Evolutionary conservation across 53 echinoderm and acorn worm species (phyloP), one percentile per base, ranked within the genome.

Genomic region (Mesocentrotus franciscanus): DNA sequence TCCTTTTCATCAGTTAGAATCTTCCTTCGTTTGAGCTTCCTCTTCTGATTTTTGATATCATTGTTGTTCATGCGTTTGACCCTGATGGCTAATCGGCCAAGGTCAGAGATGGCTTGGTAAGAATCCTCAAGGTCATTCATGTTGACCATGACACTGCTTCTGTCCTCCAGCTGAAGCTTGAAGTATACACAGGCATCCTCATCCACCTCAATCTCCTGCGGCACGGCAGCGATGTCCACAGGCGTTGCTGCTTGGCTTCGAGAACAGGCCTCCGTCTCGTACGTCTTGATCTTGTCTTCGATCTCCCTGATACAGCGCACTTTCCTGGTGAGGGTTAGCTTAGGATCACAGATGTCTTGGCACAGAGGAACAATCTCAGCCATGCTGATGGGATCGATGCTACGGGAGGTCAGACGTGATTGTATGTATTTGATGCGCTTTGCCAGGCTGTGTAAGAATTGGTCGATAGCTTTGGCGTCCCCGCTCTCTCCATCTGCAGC

Each of bases 381-480:
- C 36, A 94, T 61, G 62, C 66, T 85, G 3, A 85, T 71, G 8
- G 87, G 95, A 89, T 94, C 95, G 8, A 94, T 55, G 70, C 64
- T 94, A 10, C 95, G 85, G 4, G 85, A 56, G n/a, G 49, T 85
- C 87, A 94, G 68, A 29, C 70, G 85, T 0, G 42, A 64, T 61
- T 94, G 95, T 27, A 94, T 94, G 87, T 85, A 64, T n/a, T 66
- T 85, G 87, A 94, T 94, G 32, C 95, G 95, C 87, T 94, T 61
- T 12, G 85, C 70, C 66, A 94, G 35, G 56, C 70, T 85, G 26
- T 85, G 61, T 83, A 94, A 56, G 56, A 94, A 94, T 33, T 78
- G 60, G 94, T 55, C 70, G 20, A 93, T 81, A 2, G 60, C 79
- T 26, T 60, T 57, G 20, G 30, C 30, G 9, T 32, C 35, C 20